A percentile compares a stretch with the other conserved stretches of the same genome.
These are phyloP conservation scores for Caenorhabditis briggsae DNA, from an alignment of 1,140 invertebrate species.

Conservation along the genomic window DNA sequence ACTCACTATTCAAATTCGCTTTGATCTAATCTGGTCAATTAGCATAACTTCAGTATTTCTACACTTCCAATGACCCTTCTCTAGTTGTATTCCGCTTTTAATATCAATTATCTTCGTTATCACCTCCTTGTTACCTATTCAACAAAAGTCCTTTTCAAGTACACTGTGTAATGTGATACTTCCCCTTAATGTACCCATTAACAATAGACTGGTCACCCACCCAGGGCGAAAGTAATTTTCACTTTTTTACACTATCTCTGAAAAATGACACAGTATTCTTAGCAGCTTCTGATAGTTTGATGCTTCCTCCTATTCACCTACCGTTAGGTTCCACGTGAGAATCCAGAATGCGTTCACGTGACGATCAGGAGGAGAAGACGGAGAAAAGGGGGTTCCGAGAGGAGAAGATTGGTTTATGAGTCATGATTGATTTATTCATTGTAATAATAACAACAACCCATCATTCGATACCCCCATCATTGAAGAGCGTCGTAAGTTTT, in stretches of 20 bases:
- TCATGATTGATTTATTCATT: neutral
- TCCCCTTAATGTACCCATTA: constrained; percentile 12
- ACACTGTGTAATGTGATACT: neutral
- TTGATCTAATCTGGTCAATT: too few relatives aligned
- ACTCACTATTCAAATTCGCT: too few relatives aligned
- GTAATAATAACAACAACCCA: neutral
- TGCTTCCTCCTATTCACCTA: neutral
- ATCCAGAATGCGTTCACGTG: constrained; percentile 43
- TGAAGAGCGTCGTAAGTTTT: too few relatives aligned
- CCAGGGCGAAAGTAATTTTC: neutral
- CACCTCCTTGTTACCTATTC: too few relatives aligned
- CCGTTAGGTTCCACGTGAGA: neutral
- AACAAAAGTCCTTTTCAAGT: neutral
- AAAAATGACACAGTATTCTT: neutral
- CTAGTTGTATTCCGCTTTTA: too few relatives aligned
- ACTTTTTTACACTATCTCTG: neutral
- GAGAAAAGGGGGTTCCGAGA: neutral
- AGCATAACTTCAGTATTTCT: too few relatives aligned
- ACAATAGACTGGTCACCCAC: neutral
- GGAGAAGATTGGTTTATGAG: neutral
- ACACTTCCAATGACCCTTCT: too few relatives aligned
- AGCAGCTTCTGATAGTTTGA: neutral
- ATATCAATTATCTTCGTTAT: too few relatives aligned
- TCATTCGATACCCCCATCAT: too few relatives aligned
- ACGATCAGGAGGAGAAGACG: constrained; percentile 8